Percentiles rank a stretch among this genome's conserved stretches.
Evolutionary conservation across 2,113 vertebrate genomes (phyloP).

Genomic region (Psittacula cyanocephala): DNA sequence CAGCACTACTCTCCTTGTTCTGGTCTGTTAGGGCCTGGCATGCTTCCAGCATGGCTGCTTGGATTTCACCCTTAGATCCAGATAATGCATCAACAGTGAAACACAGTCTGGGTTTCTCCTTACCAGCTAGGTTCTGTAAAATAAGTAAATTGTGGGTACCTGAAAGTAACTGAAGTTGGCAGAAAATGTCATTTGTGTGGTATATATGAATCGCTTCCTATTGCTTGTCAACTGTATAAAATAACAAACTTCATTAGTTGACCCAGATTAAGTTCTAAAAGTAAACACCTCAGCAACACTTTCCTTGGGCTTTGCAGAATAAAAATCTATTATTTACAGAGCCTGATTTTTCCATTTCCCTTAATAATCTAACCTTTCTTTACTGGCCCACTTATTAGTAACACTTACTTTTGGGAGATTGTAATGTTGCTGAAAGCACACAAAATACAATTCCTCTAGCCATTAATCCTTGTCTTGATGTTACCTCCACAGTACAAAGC

Average conservation of each 20-base stretch:
- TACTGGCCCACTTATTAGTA: constrained; percentile 18
- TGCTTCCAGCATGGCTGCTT: not conserved
- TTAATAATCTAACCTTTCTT: not conserved
- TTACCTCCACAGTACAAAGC: constrained; percentile 61
- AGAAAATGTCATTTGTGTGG: not conserved
- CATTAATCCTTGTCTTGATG: constrained; percentile 75
- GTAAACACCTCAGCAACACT: not conserved
- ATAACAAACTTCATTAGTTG: not conserved
- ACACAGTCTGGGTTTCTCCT: not conserved
- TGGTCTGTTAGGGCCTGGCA: not conserved
- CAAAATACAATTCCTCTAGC: constrained; percentile 58
- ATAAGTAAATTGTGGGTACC: not conserved
- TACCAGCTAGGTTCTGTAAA: not conserved
- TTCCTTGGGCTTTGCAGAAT: constrained; percentile 7
- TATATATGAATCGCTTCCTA: not conserved
- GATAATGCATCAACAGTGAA: not conserved
- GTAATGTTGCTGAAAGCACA: constrained; percentile 44
- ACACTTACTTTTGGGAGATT: constrained; percentile 55
- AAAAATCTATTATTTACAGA: constrained; percentile 17
- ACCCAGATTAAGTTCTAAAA: not conserved
- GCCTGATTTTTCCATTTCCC: constrained; percentile 15
- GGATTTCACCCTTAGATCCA: not conserved
- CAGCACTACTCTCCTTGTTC: not conserved
- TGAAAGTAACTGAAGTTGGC: not conserved
- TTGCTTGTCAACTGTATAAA: not conserved